These are phyloP conservation scores for Trachelus stipa DNA, from an alignment of 2,888 invertebrate species.

Conservation along the genomic window DNA sequence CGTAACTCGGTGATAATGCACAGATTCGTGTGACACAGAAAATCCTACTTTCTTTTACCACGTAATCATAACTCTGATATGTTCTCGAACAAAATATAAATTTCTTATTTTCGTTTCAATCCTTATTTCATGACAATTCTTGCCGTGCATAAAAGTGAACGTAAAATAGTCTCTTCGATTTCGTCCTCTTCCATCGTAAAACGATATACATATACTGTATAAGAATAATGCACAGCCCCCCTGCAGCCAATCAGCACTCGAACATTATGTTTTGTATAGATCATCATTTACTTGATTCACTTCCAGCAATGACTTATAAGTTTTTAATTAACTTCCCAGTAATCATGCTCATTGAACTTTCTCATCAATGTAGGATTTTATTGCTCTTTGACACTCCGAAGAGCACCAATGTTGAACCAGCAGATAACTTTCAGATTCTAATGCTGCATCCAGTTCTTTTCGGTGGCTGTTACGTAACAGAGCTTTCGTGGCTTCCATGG, in stretches of 20 bases:
- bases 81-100: background rate
- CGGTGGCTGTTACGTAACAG: conserved; percentile 72
- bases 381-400: conserved; percentile 74
- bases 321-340: conserved; percentile 39
- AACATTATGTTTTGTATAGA: background rate
- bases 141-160: background rate
- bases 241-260: background rate
- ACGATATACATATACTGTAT: background rate
- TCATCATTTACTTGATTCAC: background rate
- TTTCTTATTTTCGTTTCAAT: background rate
- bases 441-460: conserved; percentile 70
- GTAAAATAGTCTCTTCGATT: background rate
- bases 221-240: background rate
- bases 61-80: background rate
- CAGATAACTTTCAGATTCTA: conserved; percentile 77
- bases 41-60: background rate
- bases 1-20: background rate
- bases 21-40: background rate
- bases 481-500: conserved; percentile 73
- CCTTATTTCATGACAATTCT: background rate
- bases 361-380: conserved; percentile 59
- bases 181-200: background rate
- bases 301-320: background rate
- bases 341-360: conserved; percentile 49
- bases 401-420: conserved; percentile 82